phyloP scores from a whole-genome alignment of 2,113 vertebrate species.

The Brachypteracias leptosomus region DNA sequence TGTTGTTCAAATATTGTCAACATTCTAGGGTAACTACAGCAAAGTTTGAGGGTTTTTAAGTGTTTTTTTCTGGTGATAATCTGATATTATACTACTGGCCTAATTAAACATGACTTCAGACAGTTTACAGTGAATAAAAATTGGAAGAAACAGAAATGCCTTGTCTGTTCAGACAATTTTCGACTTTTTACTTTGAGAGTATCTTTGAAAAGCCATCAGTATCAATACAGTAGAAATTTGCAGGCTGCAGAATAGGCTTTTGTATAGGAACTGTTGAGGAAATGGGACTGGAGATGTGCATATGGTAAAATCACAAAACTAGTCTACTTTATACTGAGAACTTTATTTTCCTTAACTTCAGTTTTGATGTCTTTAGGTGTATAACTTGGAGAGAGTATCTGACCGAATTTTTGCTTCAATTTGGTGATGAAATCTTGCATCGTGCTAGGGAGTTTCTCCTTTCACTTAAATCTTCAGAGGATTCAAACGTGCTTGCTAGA shows the following conservation, averaged over 20 bases:
- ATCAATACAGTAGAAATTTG: not conserved
- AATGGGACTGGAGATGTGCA: not conserved
- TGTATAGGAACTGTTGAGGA: not conserved
- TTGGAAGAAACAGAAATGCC: not conserved
- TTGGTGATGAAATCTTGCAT: not conserved
- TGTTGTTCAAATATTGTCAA: not conserved
- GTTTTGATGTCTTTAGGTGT: not conserved
- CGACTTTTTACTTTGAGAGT: not conserved
- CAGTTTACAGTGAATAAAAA: not conserved
- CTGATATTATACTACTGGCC: not conserved
- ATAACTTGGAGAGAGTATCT: not conserved
- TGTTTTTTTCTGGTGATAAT: not conserved
- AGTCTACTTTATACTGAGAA: not conserved
- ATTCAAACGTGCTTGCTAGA: not conserved
- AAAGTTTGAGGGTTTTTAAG: too few species aligned
- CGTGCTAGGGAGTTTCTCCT: not conserved
- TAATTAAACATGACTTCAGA: not conserved
- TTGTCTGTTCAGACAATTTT: not conserved
- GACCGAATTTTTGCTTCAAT: not conserved
- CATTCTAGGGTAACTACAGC: not conserved
- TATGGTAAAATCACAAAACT: not conserved
- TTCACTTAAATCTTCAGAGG: not conserved
- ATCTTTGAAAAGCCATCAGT: not conserved
- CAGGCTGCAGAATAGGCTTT: not conserved
- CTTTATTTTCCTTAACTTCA: not conserved